Evolutionary conservation across 2,888 invertebrate genomes (phyloP), one percentile per base, ranked within the genome.

Genomic region (Apamea crenata): DNA sequence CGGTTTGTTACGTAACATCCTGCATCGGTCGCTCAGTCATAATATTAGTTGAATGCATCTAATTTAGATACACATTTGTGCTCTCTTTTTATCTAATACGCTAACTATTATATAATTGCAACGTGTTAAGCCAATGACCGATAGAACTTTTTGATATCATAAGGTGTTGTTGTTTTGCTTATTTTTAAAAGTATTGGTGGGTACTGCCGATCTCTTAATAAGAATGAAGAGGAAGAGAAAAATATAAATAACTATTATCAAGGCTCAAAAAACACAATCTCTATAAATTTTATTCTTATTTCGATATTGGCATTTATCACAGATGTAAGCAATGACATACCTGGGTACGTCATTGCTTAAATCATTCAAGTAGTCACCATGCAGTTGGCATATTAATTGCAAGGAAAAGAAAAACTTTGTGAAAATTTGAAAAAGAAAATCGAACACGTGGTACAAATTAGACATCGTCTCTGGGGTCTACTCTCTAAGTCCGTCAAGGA

Each of bases 1-100:
- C 87, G 87, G 81, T 56, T 63, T 53, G 59, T 87, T 87, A 59
- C 76, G 77, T 79, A 83, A 87, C 66, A 66, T 80, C 78, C 75
- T 80, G 32, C 36, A 21, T 69, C 29, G 1, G 2, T 40, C 6
- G 67, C 50, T 74, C 66, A 29, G 47, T 14, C 40, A 68, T 71
- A 87, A 75, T 71, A 74, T 80, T 72, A 74, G 18, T 70, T 77
- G 25, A 56, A 74, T 85, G 59, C 81, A 74, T 65, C 29, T 76
- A 36, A 74, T 72, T 59, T 59, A 32, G 8, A n/a, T 32, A 14
- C 2, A n/a, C 6, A 18, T 63, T 29, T 65, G 2, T 53, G 21
- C 29, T 56, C 36, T 50, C 76, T 56, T n/a, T 47, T 61, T 32
- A 56, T 47, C 16, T 59, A 8, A 65, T 78, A 79, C 32, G 70